These are phyloP conservation scores for Nasonovia ribisnigri DNA, from an alignment of 2,888 invertebrate species.

Conservation along the genomic window DNA sequence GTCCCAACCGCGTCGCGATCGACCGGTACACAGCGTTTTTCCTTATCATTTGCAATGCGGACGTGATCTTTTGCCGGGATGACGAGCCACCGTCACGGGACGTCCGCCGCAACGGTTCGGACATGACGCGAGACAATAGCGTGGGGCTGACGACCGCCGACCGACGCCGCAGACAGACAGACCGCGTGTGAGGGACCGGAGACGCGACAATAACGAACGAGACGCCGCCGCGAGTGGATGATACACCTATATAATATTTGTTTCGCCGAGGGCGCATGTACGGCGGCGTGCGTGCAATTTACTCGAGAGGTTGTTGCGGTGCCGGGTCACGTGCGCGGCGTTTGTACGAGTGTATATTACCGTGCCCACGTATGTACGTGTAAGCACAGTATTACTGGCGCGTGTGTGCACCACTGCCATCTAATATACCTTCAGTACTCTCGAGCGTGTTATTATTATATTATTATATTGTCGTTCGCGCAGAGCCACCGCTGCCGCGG, in stretches of 20 bases:
- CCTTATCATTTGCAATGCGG: conserved; percentile 68
- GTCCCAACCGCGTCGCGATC: conserved; percentile 43
- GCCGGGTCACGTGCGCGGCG: conserved; percentile 50
- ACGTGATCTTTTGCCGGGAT: conserved; percentile 65
- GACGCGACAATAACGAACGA: conserved; percentile 4
- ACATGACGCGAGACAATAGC: neutral
- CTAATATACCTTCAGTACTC: neutral
- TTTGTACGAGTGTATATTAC: conserved; percentile 36
- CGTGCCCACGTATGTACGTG: neutral
- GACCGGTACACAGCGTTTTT: conserved; percentile 71
- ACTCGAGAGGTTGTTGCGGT: conserved; percentile 51
- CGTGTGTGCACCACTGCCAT: neutral
- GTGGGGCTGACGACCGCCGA: neutral
- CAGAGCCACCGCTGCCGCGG: neutral
- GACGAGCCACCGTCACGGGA: conserved; percentile 18
- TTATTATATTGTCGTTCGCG: conserved; percentile 21
- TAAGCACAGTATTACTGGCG: neutral
- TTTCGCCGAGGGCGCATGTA: conserved; percentile 30
- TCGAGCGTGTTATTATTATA: neutral
- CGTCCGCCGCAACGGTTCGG: conserved; percentile 17
- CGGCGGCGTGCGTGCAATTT: conserved; percentile 36
- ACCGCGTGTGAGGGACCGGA: conserved; percentile 29
- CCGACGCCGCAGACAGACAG: neutral
- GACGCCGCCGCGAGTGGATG: conserved; percentile 31
- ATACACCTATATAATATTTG: neutral